A percentile compares a stretch with the other conserved stretches of the same genome.
Evolutionary conservation across 2,888 invertebrate species (phyloP).

Genomic region (Pimpla rufipes): DNA sequence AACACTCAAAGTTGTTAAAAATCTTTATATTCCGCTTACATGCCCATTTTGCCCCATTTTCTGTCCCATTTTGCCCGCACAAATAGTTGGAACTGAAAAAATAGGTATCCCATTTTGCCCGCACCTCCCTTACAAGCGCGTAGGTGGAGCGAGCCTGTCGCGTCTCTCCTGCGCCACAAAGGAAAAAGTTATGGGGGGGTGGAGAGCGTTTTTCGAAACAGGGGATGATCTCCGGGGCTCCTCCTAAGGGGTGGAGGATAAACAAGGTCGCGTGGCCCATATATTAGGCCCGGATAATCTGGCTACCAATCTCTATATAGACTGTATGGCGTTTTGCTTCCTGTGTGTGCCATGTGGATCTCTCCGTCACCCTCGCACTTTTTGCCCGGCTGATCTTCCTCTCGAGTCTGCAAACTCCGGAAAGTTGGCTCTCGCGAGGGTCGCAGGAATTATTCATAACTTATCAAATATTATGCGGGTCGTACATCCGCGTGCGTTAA

Average conservation of each 20-base stretch:
- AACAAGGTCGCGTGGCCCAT: constrained; percentile 78
- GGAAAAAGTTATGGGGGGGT: constrained; percentile 51
- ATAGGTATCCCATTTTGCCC: no score
- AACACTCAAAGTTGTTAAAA: no score
- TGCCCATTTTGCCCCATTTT: no score
- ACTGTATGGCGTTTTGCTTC: constrained; percentile 6
- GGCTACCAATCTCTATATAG: constrained; percentile 47
- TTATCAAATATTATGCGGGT: constrained; percentile 56
- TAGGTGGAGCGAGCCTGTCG: constrained; percentile 7
- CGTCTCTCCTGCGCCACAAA: not conserved
- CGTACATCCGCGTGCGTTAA: constrained; percentile 52
- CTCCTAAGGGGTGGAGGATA: constrained; percentile 71
- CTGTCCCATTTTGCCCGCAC: no score
- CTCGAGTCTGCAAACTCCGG: constrained; percentile 14
- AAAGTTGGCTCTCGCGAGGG: not conserved
- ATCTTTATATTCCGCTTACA: no score
- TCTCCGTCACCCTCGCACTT: not conserved
- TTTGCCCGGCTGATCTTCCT: not conserved
- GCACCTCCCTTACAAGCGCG: no score
- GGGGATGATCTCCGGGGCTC: constrained; percentile 48
- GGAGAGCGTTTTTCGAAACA: constrained; percentile 39
- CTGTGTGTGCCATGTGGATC: not conserved
- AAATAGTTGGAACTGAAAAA: no score
- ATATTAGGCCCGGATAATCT: constrained; percentile 65
- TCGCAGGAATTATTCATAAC: constrained; percentile 58